These are phyloP conservation scores for Mormoops blainvillei DNA, from an alignment of 2,113 vertebrate genomes.

Conservation along the genomic window DNA sequence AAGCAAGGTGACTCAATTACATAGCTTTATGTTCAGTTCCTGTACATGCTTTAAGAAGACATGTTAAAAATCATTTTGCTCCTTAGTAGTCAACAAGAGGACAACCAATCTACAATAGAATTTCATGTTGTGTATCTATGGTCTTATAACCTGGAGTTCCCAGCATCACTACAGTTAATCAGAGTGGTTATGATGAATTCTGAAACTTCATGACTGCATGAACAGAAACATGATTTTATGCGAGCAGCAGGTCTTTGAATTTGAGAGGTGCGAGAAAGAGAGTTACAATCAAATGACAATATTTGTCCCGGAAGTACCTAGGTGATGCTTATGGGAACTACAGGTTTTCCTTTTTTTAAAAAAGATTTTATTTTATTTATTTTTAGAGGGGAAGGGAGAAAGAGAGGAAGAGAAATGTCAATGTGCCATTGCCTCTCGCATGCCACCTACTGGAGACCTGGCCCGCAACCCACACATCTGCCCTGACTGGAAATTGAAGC, in stretches of 20 bases:
- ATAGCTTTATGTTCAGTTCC: conserved; percentile 38
- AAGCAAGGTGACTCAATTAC: conserved; percentile 49
- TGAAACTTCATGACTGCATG: neutral
- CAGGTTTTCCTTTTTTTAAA: neutral
- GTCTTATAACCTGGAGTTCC: neutral
- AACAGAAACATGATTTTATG: neutral
- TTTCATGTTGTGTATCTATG: neutral
- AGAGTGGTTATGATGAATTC: neutral
- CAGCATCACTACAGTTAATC: neutral
- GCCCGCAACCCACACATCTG: no score
- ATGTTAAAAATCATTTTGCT: neutral
- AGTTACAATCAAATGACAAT: neutral
- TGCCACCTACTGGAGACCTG: no score
- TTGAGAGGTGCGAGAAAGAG: neutral
- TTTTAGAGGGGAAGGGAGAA: no score
- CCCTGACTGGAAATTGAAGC: no score
- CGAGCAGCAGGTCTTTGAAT: neutral
- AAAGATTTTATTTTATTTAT: no score
- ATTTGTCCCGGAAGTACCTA: neutral
- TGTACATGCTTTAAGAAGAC: neutral
- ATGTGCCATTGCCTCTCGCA: no score
- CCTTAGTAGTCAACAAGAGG: neutral
- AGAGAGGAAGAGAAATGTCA: no score
- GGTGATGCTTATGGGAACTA: neutral
- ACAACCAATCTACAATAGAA: neutral